Conservation (phyloP, 2,113 vertebrate species). For the Rhinopomastus cyanomelas region DNA sequence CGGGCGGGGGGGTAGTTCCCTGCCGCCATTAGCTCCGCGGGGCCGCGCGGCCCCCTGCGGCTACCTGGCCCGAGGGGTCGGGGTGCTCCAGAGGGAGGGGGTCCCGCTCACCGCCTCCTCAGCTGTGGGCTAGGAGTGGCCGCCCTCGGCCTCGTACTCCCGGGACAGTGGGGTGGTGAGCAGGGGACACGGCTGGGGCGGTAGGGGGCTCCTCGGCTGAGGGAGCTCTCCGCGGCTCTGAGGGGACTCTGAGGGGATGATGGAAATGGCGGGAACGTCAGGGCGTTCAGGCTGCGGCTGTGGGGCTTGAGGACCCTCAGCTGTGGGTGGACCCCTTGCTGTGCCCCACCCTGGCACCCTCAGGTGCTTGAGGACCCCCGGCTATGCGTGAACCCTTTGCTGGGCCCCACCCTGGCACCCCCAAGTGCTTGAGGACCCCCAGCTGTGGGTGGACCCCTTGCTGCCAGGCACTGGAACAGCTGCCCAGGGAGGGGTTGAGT, state of each 20-base stretch:
- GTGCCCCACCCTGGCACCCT: not conserved
- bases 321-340: not conserved
- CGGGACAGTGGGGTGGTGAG: accelerated
- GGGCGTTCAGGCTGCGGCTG: accelerated
- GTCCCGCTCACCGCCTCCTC: accelerated
- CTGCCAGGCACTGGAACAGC: too few species aligned
- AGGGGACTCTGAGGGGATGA: too few species aligned
- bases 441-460: not conserved
- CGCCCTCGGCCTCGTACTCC: not conserved
- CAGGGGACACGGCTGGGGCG: too few species aligned
- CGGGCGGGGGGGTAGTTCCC: not conserved
- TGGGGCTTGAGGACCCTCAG: not conserved
- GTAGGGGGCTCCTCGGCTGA: not conserved
- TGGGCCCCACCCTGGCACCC: accelerated
- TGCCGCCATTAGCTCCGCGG: not conserved
- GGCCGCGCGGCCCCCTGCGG: accelerated
- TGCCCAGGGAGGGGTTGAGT: too few species aligned
- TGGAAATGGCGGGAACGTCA: not conserved
- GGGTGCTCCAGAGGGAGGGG: accelerated
- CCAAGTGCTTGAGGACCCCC: accelerated
- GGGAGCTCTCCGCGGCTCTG: not conserved
- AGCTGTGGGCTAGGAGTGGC: not conserved
- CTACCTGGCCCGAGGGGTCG: accelerated
- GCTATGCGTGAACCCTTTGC: not conserved
- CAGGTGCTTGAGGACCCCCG: accelerated